These are phyloP conservation scores for Clarias magur DNA, from an alignment of 2,113 vertebrate species.

Conservation along the genomic window DNA sequence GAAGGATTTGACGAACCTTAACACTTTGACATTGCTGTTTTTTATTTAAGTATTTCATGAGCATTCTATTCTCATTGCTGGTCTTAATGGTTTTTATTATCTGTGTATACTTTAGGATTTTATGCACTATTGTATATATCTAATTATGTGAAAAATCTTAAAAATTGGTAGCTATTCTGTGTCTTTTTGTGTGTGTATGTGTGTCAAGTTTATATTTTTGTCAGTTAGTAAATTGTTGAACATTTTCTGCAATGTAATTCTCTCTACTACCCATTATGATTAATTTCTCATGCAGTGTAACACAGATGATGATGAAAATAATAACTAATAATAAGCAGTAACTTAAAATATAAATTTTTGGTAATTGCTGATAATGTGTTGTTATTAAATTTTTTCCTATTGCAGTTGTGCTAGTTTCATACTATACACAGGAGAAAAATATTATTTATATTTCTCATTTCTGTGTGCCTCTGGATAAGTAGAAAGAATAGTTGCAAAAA, in stretches of 20 bases:
- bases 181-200: background rate
- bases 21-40: background rate
- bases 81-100: conserved; percentile 21
- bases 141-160: conserved; percentile 16
- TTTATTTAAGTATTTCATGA: background rate
- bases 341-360: background rate
- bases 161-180: background rate
- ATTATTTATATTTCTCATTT: background rate
- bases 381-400: background rate
- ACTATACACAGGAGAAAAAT: background rate
- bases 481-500: background rate
- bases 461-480: background rate
- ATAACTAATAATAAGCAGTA: too few species aligned
- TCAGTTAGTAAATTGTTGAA: conserved; percentile 2
- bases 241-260: conserved; percentile 23
- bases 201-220: background rate
- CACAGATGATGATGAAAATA: background rate
- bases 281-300: background rate
- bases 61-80: background rate
- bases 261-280: background rate
- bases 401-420: background rate
- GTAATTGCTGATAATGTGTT: background rate
- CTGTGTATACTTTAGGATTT: conserved; percentile 28
- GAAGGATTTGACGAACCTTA: background rate
- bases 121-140: conserved; percentile 33